Conservation (phyloP, 2,888 invertebrate species). For the Ditula angustiorana region DNA sequence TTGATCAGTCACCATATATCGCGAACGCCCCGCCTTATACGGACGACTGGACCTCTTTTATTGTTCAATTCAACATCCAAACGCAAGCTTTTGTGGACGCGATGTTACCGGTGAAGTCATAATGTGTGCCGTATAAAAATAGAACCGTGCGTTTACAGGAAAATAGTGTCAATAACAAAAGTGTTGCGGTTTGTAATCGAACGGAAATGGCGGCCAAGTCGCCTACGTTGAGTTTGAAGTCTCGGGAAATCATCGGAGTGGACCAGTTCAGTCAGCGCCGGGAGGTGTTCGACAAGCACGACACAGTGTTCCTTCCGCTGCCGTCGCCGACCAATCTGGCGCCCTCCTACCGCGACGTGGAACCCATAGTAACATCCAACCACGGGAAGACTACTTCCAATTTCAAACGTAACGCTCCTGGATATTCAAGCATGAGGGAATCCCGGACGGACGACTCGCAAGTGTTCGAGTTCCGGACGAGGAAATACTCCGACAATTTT, state of each 20-base stretch:
- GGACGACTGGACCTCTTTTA: conserved; percentile 79
- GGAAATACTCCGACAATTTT: conserved; percentile 81
- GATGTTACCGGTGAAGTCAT: conserved; percentile 83
- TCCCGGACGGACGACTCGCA: conserved; percentile 68
- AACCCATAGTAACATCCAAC: conserved; percentile 76
- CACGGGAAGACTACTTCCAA: conserved; percentile 78
- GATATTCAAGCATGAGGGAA: conserved; percentile 81
- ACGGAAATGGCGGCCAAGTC: conserved; percentile 82
- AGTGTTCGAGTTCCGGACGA: conserved; percentile 69
- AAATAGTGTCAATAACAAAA: conserved; percentile 82
- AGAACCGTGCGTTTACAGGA: conserved; percentile 81
- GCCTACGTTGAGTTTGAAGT: conserved; percentile 79
- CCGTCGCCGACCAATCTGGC: conserved; percentile 63
- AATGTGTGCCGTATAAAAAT: conserved; percentile 81
- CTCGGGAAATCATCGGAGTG: conserved; percentile 80
- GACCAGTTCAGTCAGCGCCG: conserved; percentile 82
- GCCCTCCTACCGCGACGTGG: conserved; percentile 66
- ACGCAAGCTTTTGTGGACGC: conserved; percentile 72
- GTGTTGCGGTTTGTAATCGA: conserved; percentile 83
- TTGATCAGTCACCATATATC: conserved; percentile 82
- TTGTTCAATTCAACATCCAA: conserved; percentile 78
- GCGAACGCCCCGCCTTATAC: conserved; percentile 79
- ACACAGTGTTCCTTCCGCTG: conserved; percentile 78
- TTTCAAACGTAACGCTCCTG: conserved; percentile 76
- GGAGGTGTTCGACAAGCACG: conserved; percentile 81